Conservation (phyloP, 2,888 invertebrate species). For the Ellobium chinense region DNA sequence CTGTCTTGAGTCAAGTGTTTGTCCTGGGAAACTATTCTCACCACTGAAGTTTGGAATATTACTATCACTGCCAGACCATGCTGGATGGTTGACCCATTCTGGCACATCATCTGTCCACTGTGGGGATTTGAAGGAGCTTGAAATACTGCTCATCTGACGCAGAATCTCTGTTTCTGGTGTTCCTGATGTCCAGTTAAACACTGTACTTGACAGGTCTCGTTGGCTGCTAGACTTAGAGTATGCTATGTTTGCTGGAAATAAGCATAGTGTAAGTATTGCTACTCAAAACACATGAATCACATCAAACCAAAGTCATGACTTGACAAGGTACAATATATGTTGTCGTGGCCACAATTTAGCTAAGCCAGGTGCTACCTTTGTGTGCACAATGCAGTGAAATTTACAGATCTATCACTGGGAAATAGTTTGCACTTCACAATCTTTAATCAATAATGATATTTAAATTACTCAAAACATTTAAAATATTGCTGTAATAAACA, state of each 20-base stretch:
- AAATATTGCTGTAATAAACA: no score
- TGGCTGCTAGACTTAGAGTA: background rate
- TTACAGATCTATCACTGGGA: no score
- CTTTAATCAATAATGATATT: no score
- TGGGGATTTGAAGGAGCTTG: background rate
- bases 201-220: background rate
- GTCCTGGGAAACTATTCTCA: no score
- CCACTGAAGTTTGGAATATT: background rate
- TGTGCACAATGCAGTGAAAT: no score
- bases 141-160: background rate
- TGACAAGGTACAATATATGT: no score
- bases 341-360: no score
- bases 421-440: no score
- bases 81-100: background rate
- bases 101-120: background rate
- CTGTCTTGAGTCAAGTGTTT: no score
- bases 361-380: no score
- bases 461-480: no score
- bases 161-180: background rate
- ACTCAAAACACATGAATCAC: background rate
- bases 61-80: background rate
- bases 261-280: background rate
- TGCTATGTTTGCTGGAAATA: background rate
- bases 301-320: background rate
- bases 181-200: constrained; percentile 1